Evolutionary conservation across 2,113 vertebrate genomes (phyloP), one percentile per base, ranked within the genome.

Genomic region (Motacilla alba): DNA sequence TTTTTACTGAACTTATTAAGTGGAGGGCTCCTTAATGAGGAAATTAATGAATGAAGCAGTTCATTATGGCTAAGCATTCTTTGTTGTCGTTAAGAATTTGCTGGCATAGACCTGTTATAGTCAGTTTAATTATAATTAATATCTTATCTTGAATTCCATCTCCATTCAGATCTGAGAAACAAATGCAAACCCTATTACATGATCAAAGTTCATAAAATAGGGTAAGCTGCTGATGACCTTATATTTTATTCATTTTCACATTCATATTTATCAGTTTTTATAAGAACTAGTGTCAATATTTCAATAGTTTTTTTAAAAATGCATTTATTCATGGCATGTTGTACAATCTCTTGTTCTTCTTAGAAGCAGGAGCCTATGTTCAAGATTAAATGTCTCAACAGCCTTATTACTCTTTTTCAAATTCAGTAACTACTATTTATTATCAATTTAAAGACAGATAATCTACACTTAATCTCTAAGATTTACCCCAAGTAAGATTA

Each of bases 81-180:
- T 98, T 98, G 98, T 98, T 98, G 98, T 99, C 95, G 98, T 99
- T 99, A 99, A 98, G 98, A 98, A 98, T 98, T 99, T 99, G 98
- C 98, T 98, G 98, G 98, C 97, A 96, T 98, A 98, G 98, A 99
- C 98, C 98, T 98, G 98, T 98, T 98, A 98, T 98, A 98, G 97
- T 97, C 98, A 96, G 97, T 98, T 97, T 99, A 99, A 99, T 99
- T 99, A 99, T 98, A 97, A 98, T 99, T 99, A 99, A 99, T 99
- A 98, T 91, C 98, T 99, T 98, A 99, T 99, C 98, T 98, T 97
- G 98, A 98, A 99, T 99, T 99, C 99, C 79, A 98, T 96, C 96
- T 98, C 94, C 96, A 98, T 97, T 98, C 98, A 98, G 96, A 95
- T 97, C 96, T 97, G 96, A 98, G 95, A 98, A 98, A 95, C 95